These are phyloP conservation scores for Drosophila hydei DNA, from an alignment of 1,140 invertebrate species.

Conservation along the genomic window DNA sequence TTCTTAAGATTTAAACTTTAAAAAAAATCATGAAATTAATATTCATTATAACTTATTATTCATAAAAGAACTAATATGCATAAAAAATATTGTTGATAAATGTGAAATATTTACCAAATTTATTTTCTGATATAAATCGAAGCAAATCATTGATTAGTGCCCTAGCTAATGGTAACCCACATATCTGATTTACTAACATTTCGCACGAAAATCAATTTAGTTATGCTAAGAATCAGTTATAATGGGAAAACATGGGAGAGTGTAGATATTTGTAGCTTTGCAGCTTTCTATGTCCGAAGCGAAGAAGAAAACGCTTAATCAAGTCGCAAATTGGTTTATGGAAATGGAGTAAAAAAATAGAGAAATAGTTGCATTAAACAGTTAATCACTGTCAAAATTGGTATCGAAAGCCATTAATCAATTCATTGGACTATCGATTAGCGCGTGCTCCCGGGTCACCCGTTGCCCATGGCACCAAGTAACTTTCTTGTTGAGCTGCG, in stretches of 20 bases:
- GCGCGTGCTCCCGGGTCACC: slow-evolving; percentile 39
- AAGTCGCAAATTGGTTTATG: slow-evolving; percentile 41
- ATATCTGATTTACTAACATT: too few species aligned
- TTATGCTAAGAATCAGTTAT: background rate
- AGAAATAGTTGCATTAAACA: slow-evolving; percentile 11
- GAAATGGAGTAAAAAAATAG: slow-evolving; percentile 1
- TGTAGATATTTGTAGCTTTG: background rate
- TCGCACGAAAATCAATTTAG: background rate
- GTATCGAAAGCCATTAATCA: slow-evolving; percentile 59
- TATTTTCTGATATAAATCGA: background rate
- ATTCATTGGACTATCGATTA: slow-evolving; percentile 64
- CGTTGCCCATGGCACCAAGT: background rate
- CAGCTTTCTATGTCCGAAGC: background rate
- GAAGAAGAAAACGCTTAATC: slow-evolving; percentile 8
- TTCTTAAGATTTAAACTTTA: too few species aligned
- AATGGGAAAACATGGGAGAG: background rate
- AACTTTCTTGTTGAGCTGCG: slow-evolving; percentile 33
- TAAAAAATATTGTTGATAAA: too few species aligned
- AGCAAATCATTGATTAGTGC: too few species aligned
- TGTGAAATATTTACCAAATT: too few species aligned
- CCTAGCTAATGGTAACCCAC: too few species aligned
- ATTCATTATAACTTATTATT: too few species aligned
- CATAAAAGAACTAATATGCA: too few species aligned
- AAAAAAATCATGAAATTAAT: too few species aligned
- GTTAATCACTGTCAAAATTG: slow-evolving; percentile 24